Evolutionary conservation across 1,140 invertebrate genomes (phyloP).

Genomic region (Zaprionus davidi): DNA sequence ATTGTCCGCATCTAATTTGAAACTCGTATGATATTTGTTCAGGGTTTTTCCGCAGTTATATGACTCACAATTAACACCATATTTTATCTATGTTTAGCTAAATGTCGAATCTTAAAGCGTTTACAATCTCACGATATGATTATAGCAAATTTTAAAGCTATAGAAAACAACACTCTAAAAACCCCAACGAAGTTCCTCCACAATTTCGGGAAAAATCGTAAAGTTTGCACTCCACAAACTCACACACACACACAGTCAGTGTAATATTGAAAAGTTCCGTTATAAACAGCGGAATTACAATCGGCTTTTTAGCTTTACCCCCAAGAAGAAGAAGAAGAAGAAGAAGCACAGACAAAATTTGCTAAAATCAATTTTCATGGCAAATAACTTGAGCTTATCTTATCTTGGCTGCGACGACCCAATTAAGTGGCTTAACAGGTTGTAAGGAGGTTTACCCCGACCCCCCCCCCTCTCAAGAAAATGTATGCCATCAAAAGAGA

Average conservation of each 20-base stretch:
- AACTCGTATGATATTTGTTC: conserved; percentile 10
- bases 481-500: background rate
- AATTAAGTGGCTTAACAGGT: conserved; percentile 36
- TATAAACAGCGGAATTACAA: conserved; percentile 29
- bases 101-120: conserved; percentile 13
- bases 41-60: background rate
- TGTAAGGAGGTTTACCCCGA: background rate
- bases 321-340: background rate
- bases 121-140: conserved; percentile 3
- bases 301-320: background rate
- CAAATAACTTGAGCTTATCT: conserved; percentile 40
- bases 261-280: conserved; percentile 20
- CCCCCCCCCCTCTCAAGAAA: background rate
- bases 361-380: conserved; percentile 46
- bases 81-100: conserved; percentile 20
- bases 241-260: background rate
- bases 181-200: conserved; percentile 10
- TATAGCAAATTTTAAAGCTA: background rate
- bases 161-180: conserved; percentile 7
- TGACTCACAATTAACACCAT: conserved; percentile 29
- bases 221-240: conserved; percentile 17
- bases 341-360: background rate
- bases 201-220: conserved; percentile 27
- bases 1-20: conserved; percentile 13
- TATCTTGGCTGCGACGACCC: conserved; percentile 38